Percentiles rank a stretch among this genome's conserved stretches.
These are phyloP conservation scores for Melanostoma scalare DNA, from an alignment of 2,888 invertebrate genomes.

Conservation along the genomic window DNA sequence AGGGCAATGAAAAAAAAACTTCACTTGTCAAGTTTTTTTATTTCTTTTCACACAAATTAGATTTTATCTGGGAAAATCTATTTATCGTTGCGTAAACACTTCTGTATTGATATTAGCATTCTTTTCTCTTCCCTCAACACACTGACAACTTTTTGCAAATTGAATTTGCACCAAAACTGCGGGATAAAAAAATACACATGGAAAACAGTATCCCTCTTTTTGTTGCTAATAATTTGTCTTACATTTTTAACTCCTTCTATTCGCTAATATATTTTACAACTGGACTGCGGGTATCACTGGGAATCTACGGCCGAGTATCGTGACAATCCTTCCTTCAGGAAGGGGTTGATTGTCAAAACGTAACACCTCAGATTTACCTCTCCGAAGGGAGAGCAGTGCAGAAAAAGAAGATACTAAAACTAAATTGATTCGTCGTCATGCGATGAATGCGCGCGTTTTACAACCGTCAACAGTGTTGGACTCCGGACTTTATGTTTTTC, in stretches of 20 bases:
- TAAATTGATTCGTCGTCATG: slow-evolving; percentile 50
- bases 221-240: neutral
- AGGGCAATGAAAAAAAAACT: neutral
- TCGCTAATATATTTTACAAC: neutral
- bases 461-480: slow-evolving; percentile 45
- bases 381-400: neutral
- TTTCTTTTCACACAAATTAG: slow-evolving; percentile 10
- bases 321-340: neutral
- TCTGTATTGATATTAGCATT: slow-evolving; percentile 18
- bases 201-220: neutral
- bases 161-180: slow-evolving; percentile 17
- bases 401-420: slow-evolving; percentile 24
- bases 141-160: slow-evolving; percentile 25
- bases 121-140: slow-evolving; percentile 6
- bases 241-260: slow-evolving; percentile 15
- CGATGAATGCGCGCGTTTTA: slow-evolving; percentile 66
- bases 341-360: slow-evolving; percentile 26
- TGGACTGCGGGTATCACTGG: slow-evolving; percentile 12
- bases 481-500: slow-evolving; percentile 7
- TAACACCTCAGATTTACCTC: slow-evolving; percentile 16
- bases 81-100: slow-evolving; percentile 65
- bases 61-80: neutral
- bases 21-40: neutral
- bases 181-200: slow-evolving; percentile 40
- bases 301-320: slow-evolving; percentile 6